Evolutionary conservation across 2,113 vertebrate genomes (phyloP).

Genomic region (Fulica atra): DNA sequence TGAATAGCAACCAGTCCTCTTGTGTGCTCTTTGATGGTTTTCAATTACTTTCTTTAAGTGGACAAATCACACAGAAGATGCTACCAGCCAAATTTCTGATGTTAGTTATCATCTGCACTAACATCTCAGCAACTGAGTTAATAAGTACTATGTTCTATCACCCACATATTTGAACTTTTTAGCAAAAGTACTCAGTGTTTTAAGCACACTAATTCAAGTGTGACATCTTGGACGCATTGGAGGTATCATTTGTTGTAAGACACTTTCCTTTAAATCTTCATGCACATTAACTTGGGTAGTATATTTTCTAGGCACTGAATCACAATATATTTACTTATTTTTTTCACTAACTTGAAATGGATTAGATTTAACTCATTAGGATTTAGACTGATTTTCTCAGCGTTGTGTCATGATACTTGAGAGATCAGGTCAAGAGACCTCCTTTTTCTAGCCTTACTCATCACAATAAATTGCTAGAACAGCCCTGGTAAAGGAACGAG

Average conservation of each 20-base stretch:
- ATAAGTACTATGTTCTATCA: neutral
- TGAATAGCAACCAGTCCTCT: neutral
- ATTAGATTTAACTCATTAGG: neutral
- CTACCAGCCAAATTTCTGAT: neutral
- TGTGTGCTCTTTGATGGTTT: neutral
- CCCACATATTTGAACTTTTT: neutral
- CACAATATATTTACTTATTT: neutral
- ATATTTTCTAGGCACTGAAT: neutral
- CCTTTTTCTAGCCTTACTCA: neutral
- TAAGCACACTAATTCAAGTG: neutral
- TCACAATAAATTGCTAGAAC: neutral
- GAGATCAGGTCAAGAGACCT: neutral
- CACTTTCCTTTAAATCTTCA: neutral
- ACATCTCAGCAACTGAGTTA: neutral
- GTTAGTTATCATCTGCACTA: neutral
- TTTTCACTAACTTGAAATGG: neutral
- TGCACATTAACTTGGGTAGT: neutral
- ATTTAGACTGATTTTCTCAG: neutral
- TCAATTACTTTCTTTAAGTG: neutral
- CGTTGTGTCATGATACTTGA: rapidly evolving
- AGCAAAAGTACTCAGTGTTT: neutral
- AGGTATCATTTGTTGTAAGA: neutral
- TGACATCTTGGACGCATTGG: neutral
- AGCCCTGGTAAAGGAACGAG: neutral
- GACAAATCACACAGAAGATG: neutral